Evolutionary conservation across 2,113 vertebrate species (phyloP).

Genomic region (Calonectris borealis): DNA sequence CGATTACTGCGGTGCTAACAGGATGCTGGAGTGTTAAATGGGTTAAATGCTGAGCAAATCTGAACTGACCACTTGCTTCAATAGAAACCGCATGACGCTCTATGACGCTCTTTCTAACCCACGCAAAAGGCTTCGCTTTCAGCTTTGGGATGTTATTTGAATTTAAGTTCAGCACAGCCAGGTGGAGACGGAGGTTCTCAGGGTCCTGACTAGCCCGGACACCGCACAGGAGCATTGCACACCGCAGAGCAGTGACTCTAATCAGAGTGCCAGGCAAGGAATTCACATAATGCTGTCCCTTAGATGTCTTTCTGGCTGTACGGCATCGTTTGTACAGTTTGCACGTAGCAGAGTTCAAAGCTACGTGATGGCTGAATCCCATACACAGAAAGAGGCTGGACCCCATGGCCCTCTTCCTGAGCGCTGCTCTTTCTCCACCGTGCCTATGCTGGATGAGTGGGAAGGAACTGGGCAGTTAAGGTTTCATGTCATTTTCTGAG

Average conservation of each 20-base stretch:
- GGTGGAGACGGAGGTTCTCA: background rate
- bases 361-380: background rate
- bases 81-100: background rate
- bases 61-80: background rate
- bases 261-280: background rate
- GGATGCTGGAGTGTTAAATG: background rate
- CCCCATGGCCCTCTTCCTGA: background rate
- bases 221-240: background rate
- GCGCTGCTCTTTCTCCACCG: fast-evolving
- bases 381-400: background rate
- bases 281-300: background rate
- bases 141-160: background rate
- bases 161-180: background rate
- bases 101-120: background rate
- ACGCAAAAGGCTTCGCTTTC: slow-evolving; percentile 2
- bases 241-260: background rate
- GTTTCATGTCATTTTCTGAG: background rate
- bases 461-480: background rate
- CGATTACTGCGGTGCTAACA: background rate
- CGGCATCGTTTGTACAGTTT: background rate
- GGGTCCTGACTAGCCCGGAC: background rate
- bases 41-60: background rate
- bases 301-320: background rate
- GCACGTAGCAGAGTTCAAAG: background rate
- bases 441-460: background rate